Evolutionary conservation across 2,888 invertebrate genomes (phyloP).

Genomic region (Temnothorax rugatulus): DNA sequence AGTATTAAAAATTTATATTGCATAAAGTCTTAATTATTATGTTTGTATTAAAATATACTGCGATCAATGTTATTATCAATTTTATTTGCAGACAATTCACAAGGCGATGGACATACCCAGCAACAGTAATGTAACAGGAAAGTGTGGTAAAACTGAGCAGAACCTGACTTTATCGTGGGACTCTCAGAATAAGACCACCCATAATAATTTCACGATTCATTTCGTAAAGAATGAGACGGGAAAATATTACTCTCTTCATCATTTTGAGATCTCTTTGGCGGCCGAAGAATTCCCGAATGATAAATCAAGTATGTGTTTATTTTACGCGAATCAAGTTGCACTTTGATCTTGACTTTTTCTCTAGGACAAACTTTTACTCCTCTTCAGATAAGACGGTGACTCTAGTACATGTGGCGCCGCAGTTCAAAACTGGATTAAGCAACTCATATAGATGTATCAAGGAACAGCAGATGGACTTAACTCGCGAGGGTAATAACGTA

Average conservation of each 20-base stretch:
- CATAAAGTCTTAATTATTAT: background rate
- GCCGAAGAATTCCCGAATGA: slow-evolving; percentile 83
- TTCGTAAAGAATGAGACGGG: slow-evolving; percentile 85
- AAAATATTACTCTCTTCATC: slow-evolving; percentile 78
- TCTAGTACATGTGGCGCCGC: slow-evolving; percentile 87
- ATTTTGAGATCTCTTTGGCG: slow-evolving; percentile 78
- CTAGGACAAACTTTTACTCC: slow-evolving; percentile 33
- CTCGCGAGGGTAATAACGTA: slow-evolving; percentile 78
- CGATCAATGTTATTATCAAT: background rate
- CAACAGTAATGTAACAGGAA: slow-evolving; percentile 82
- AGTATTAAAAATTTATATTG: background rate
- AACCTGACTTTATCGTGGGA: slow-evolving; percentile 85
- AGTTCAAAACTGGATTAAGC: slow-evolving; percentile 88
- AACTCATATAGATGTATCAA: slow-evolving; percentile 92
- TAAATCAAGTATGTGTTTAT: slow-evolving; percentile 71
- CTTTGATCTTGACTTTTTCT: slow-evolving; percentile 21
- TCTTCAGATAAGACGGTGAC: slow-evolving; percentile 83
- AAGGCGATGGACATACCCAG: slow-evolving; percentile 86
- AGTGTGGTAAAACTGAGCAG: slow-evolving; percentile 83
- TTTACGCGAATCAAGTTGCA: slow-evolving; percentile 9
- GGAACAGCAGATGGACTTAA: slow-evolving; percentile 88
- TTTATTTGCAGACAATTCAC: slow-evolving; percentile 78
- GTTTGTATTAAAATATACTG: background rate
- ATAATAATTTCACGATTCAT: slow-evolving; percentile 82
- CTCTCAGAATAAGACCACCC: slow-evolving; percentile 65